A percentile compares a stretch with the other conserved stretches of the same genome.
Evolutionary conservation across 2,113 vertebrate species (phyloP).

Genomic region (Brachypteracias leptosomus): DNA sequence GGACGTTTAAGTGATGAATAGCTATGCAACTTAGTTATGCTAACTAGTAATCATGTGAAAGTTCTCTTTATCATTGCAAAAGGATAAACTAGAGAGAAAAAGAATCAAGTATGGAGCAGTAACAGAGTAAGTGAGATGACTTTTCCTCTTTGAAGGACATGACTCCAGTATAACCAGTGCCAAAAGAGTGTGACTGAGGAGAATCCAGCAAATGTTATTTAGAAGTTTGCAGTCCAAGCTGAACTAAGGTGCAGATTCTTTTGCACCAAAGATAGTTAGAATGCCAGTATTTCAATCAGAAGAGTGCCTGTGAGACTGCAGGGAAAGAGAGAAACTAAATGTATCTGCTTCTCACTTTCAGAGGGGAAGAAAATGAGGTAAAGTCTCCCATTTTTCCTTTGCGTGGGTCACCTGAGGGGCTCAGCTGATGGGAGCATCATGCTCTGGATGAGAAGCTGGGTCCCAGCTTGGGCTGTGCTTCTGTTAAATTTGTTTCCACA

Average conservation of each 20-base stretch:
- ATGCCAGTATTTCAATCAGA: not conserved
- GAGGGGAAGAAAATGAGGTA: not conserved
- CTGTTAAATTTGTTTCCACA: rapidly evolving
- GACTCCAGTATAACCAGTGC: not conserved
- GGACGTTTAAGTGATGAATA: not conserved
- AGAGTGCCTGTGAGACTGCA: not conserved
- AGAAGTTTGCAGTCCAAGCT: not conserved
- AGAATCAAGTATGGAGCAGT: not conserved
- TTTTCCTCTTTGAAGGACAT: not conserved
- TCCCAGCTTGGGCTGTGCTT: not conserved
- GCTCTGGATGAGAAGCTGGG: not conserved
- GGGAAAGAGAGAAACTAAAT: not conserved
- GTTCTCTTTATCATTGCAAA: not conserved
- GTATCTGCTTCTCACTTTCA: not conserved
- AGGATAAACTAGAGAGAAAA: not conserved
- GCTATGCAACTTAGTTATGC: not conserved
- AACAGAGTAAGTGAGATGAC: not conserved
- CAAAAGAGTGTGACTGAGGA: not conserved
- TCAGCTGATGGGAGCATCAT: not conserved
- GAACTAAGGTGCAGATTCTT: not conserved
- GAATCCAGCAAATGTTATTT: not conserved
- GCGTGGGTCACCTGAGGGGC: not conserved
- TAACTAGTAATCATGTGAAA: not conserved
- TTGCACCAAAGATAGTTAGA: not conserved
- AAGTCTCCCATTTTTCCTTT: not conserved